Evolutionary conservation across 2,888 invertebrate genomes (phyloP).

Genomic region (Ceriagrion tenellum): DNA sequence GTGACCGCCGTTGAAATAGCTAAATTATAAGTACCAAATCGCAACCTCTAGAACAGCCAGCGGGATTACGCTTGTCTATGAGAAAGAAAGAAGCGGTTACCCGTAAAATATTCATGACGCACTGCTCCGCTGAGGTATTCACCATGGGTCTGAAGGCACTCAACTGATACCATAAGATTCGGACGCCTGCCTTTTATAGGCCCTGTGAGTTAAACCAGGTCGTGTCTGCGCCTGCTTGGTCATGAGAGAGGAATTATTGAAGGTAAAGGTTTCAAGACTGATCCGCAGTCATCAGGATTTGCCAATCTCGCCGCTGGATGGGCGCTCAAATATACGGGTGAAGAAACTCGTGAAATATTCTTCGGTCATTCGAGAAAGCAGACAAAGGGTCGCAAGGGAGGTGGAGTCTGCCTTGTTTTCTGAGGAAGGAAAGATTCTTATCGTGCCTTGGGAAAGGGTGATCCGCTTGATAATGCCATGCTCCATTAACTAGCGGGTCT

Average conservation of each 20-base stretch:
- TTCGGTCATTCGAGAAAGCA: slow-evolving; percentile 13
- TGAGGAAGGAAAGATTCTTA: neutral
- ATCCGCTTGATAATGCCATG: neutral
- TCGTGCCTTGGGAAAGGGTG: slow-evolving; percentile 15
- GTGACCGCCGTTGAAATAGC: no score
- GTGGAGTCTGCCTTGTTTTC: neutral
- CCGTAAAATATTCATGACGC: neutral
- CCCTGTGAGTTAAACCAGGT: neutral
- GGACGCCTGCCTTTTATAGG: neutral
- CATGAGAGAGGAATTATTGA: slow-evolving; percentile 22
- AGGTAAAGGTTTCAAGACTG: slow-evolving; percentile 6
- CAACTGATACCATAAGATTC: neutral
- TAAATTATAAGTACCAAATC: no score
- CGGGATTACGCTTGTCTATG: no score
- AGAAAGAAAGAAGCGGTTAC: neutral
- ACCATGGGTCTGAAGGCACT: neutral
- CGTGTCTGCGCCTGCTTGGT: neutral
- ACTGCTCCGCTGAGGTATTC: neutral
- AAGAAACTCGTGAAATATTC: slow-evolving; percentile 6
- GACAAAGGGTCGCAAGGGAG: neutral
- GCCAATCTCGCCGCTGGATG: neutral
- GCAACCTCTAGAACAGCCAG: no score
- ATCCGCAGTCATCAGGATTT: neutral
- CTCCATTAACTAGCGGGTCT: neutral
- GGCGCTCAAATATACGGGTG: neutral